phyloP scores from a whole-genome alignment of 2,797 vertebrate species.

The Bucorvus abyssinicus region DNA sequence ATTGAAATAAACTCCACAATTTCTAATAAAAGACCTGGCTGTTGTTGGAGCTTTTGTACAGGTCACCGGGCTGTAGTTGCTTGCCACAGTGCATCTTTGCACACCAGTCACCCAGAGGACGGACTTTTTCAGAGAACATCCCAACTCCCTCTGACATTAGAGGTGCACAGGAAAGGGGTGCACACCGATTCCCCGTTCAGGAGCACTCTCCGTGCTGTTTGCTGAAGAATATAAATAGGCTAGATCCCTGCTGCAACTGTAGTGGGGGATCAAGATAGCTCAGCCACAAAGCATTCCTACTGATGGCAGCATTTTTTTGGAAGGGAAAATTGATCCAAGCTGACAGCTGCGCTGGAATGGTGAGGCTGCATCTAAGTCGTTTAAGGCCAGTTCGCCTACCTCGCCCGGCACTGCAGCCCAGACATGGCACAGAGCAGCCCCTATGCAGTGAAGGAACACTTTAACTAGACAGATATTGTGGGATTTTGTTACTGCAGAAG shows the following conservation, averaged over 20 bases:
- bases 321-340: constrained; percentile 62
- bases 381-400: neutral
- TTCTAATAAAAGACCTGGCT: neutral
- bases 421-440: neutral
- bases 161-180: neutral
- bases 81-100: neutral
- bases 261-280: constrained; percentile 58
- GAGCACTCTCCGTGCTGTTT: constrained; percentile 8
- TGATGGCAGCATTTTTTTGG: constrained; percentile 55
- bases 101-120: neutral
- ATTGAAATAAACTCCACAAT: constrained; percentile 11
- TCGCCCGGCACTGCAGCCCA: neutral
- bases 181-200: neutral
- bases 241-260: constrained; percentile 37
- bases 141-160: neutral
- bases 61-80: neutral
- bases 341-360: constrained; percentile 64
- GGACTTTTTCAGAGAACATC: neutral
- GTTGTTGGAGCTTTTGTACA: neutral
- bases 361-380: constrained; percentile 29
- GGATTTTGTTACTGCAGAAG: neutral
- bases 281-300: constrained; percentile 18
- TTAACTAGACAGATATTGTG: neutral
- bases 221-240: constrained; percentile 34
- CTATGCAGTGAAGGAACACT: neutral